Base-by-base conservation (phyloP, 2,888 invertebrate species). In the Oscheius sp. region DNA sequence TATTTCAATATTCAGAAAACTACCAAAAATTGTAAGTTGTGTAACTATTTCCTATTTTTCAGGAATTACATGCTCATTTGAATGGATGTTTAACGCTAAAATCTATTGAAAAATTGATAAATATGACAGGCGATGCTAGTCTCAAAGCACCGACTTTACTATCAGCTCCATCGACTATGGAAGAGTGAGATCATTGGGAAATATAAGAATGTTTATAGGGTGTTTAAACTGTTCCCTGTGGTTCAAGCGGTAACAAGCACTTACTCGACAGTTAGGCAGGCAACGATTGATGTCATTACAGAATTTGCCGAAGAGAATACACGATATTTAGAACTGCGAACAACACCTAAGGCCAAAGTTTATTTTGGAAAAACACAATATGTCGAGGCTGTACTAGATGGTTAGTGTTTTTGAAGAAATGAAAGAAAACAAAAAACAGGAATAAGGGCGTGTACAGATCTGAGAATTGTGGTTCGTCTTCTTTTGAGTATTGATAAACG, bases 61-160 rank as follows among this genome's bases (percentile, higher is more conserved):
- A 74, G 66, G 75, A 75, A 49, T 56, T 74, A 8, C 73, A 76
- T 41, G 74, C 76, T 6, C 76, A 76, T 67, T 36, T 74, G 17
- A 72, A 72, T 51, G 76, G 73, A 5, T 71, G 76, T 54, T n/a
- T 76, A 1, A 68, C 74, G 2, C 5, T 63, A n/a, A n/a, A 61
- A 32, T 68, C 72, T 0, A 67, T 73, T 28, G 17, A 38, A 30
- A 22, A 66, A 38, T n/a, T 73, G 44, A 14, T 64, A n/a, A 30
- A 67, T 20, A 14, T 47, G 3, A 47, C 44, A 2, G 28, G 36
- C 2, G 41, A 32, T 20, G 20, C 38, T 20, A 32, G 14, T 30
- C 2, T 22, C 2, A 8, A 24, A 2, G 41, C 17, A 6, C 41
- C 41, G 14, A 24, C 12, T 3, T 8, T 54, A 2, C 36, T 67